Percentiles rank a stretch among this genome's conserved stretches.
phyloP scores from a whole-genome alignment of 1,140 invertebrate species.

The Zaprionus lachaisei region DNA sequence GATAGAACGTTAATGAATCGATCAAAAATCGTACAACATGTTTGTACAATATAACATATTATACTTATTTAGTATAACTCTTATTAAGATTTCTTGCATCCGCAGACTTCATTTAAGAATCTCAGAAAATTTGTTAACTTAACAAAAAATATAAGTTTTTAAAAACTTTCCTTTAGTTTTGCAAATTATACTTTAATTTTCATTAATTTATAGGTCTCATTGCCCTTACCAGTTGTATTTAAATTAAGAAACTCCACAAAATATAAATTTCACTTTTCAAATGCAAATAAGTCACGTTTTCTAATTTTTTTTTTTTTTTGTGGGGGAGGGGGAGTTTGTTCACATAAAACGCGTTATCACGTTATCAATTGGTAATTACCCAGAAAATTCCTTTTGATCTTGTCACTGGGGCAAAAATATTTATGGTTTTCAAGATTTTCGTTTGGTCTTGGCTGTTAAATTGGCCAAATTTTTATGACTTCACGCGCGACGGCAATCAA shows the following conservation, averaged over 20 bases:
- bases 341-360: constrained; percentile 66
- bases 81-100: too few relatives aligned
- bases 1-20: background rate
- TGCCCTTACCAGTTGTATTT: constrained; percentile 13
- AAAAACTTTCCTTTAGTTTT: background rate
- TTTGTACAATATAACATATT: too few relatives aligned
- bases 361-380: constrained; percentile 66
- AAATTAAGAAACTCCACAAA: constrained; percentile 29
- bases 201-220: background rate
- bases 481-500: constrained; percentile 54
- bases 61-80: too few relatives aligned
- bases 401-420: constrained; percentile 50
- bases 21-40: background rate
- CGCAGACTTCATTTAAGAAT: too few relatives aligned
- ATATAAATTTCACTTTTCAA: constrained; percentile 19
- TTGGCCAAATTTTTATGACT: constrained; percentile 42
- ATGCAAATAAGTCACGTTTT: constrained; percentile 27
- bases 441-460: constrained; percentile 36
- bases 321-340: background rate
- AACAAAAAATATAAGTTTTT: background rate
- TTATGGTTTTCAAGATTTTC: constrained; percentile 66
- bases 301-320: constrained; percentile 3
- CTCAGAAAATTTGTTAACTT: too few relatives aligned
- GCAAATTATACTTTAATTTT: too few relatives aligned
- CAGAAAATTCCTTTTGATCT: constrained; percentile 61